A percentile compares a stretch with the other conserved stretches of the same genome.
phyloP scores from a whole-genome alignment of 2,797 vertebrate genomes.

The Syngnathus rostellatus region DNA sequence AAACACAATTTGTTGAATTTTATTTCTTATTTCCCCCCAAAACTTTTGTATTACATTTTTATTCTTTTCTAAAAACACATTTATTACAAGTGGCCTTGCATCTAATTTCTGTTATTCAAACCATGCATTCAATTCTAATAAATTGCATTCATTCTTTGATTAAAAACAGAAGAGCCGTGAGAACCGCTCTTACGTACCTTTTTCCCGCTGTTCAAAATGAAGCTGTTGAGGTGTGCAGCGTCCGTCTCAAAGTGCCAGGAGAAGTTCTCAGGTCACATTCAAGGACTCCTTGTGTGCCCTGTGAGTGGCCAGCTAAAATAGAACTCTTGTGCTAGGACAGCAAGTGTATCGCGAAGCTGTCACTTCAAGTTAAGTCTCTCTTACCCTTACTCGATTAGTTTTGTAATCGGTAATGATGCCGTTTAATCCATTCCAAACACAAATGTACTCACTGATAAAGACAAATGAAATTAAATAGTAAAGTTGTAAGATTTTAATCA shows the following conservation, averaged over 20 bases:
- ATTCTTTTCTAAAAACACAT: no score
- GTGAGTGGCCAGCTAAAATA: slow-evolving; percentile 70
- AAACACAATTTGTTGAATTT: neutral
- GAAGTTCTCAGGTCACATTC: slow-evolving; percentile 42
- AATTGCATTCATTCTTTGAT: neutral
- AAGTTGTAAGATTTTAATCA: slow-evolving; percentile 39
- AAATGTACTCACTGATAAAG: neutral
- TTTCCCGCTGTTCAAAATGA: slow-evolving; percentile 31
- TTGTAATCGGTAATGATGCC: neutral
- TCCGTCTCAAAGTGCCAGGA: slow-evolving; percentile 37
- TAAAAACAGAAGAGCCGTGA: neutral
- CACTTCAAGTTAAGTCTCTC: neutral
- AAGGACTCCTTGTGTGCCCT: slow-evolving; percentile 45
- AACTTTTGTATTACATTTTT: no score
- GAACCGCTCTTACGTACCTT: slow-evolving; percentile 4
- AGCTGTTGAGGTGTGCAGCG: slow-evolving; percentile 27
- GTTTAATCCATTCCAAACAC: neutral
- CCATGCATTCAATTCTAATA: neutral
- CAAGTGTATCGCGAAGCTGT: slow-evolving; percentile 18
- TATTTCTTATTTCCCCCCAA: no score
- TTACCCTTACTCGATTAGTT: no score
- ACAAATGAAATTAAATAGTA: slow-evolving; percentile 6
- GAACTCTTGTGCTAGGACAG: slow-evolving; percentile 39
- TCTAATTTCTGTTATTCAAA: neutral
- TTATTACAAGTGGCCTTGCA: neutral